phyloP scores from a whole-genome alignment of 2,888 invertebrate genomes.

The Aradus depressus region DNA sequence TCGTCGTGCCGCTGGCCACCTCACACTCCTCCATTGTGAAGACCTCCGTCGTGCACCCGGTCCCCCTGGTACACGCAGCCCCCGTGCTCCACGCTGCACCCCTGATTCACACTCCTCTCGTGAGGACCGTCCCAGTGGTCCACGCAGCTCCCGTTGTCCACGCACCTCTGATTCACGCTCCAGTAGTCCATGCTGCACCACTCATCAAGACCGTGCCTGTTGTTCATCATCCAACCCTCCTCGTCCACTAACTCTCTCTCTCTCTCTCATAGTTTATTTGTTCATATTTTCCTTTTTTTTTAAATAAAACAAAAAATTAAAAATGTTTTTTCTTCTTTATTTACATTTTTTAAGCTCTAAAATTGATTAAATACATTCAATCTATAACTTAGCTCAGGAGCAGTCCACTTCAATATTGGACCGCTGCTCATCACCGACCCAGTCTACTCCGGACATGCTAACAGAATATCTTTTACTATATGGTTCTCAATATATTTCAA shows the following conservation, averaged over 20 bases:
- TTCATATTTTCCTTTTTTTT: not conserved
- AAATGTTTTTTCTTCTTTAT: not conserved
- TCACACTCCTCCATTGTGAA: constrained; percentile 38
- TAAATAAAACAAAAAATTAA: constrained; percentile 8
- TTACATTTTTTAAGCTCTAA: too few species aligned
- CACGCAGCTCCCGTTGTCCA: constrained; percentile 34
- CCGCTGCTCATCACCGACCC: too few species aligned
- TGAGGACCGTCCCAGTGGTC: constrained; percentile 33
- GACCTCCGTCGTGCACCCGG: constrained; percentile 31
- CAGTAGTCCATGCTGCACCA: constrained; percentile 35
- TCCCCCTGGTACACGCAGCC: constrained; percentile 31
- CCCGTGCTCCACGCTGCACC: constrained; percentile 36
- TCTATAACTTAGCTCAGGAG: too few species aligned
- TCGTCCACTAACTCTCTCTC: constrained; percentile 21
- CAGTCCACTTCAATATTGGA: too few species aligned
- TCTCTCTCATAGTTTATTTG: not conserved
- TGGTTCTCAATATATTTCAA: too few species aligned
- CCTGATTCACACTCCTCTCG: constrained; percentile 36
- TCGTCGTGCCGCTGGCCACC: constrained; percentile 37
- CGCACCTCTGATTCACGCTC: constrained; percentile 37
- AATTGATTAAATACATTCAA: too few species aligned
- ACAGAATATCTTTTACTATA: too few species aligned
- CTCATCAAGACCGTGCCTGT: constrained; percentile 35
- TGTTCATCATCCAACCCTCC: constrained; percentile 34
- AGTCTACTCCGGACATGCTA: too few species aligned